These are phyloP conservation scores for Zaprionus kolodkinae DNA, from an alignment of 1,140 invertebrate genomes.

Conservation along the genomic window DNA sequence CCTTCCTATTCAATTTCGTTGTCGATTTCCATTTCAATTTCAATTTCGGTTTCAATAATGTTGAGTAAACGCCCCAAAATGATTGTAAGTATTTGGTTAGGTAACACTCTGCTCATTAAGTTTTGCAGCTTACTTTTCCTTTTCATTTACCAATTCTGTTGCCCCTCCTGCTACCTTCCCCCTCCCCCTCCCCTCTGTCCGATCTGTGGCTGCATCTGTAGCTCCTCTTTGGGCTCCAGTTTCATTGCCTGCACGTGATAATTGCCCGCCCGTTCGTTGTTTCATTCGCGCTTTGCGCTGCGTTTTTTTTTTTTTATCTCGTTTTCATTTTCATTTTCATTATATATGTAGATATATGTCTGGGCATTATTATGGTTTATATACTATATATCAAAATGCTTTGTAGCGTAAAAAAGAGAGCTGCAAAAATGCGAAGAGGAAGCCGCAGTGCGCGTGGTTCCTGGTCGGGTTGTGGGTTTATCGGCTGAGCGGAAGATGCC, in stretches of 20 bases:
- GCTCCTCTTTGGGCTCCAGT: slow-evolving; percentile 48
- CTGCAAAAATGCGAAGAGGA: slow-evolving; percentile 6
- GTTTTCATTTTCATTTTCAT: slow-evolving; percentile 58
- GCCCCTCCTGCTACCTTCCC: too few species aligned
- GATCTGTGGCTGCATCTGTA: neutral
- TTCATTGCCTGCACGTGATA: slow-evolving; percentile 83
- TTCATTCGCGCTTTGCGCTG: slow-evolving; percentile 33
- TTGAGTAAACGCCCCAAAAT: slow-evolving; percentile 13
- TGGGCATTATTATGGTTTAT: slow-evolving; percentile 6
- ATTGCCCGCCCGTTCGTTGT: slow-evolving; percentile 52
- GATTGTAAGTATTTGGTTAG: slow-evolving; percentile 22
- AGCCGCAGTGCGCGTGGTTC: slow-evolving; percentile 41
- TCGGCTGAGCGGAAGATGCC: slow-evolving; percentile 54
- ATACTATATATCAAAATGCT: slow-evolving; percentile 37
- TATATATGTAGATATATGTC: slow-evolving; percentile 10
- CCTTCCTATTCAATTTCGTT: neutral
- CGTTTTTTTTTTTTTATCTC: too few species aligned
- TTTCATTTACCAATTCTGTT: neutral
- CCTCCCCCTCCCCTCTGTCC: neutral
- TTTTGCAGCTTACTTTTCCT: slow-evolving; percentile 20
- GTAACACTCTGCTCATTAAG: slow-evolving; percentile 31
- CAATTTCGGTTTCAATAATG: slow-evolving; percentile 13
- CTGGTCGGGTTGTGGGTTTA: slow-evolving; percentile 56
- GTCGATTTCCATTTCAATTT: neutral
- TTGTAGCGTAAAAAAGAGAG: slow-evolving; percentile 61